Percentiles rank a stretch among this genome's conserved stretches.
Evolutionary conservation across 2,113 vertebrate genomes (phyloP).

Genomic region (Calidris pygmaea): DNA sequence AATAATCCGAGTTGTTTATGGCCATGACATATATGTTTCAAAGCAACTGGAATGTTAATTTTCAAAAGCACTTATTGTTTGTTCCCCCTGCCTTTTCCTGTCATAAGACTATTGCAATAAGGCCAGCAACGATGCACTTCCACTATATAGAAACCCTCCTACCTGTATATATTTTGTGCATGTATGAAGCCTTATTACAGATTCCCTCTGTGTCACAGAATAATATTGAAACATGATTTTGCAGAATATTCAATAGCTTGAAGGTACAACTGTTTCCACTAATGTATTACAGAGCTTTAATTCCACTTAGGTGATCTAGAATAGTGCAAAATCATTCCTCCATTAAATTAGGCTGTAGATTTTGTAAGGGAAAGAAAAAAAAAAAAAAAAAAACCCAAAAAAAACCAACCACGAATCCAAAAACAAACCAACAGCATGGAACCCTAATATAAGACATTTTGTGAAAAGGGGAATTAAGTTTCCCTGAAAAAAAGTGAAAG

Average conservation of each 20-base stretch:
- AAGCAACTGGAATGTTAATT: neutral
- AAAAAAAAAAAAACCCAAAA: neutral
- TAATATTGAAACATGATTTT: neutral
- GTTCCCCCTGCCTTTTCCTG: neutral
- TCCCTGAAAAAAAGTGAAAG: neutral
- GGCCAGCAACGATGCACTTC: rapidly evolving
- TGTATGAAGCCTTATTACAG: neutral
- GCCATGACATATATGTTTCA: neutral
- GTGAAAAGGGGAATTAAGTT: neutral
- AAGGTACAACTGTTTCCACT: neutral
- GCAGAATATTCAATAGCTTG: neutral
- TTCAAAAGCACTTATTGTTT: neutral
- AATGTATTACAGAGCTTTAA: neutral
- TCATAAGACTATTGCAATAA: neutral
- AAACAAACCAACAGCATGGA: neutral
- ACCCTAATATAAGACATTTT: neutral
- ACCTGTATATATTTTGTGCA: neutral
- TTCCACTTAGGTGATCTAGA: neutral
- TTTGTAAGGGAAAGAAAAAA: neutral
- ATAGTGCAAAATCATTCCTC: neutral
- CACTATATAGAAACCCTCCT: neutral
- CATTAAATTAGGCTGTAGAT: neutral
- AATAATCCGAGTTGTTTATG: neutral
- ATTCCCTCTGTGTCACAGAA: neutral
- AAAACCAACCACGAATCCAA: too few relatives aligned